Evolutionary conservation across 2,113 vertebrate genomes (phyloP), one percentile per base, ranked within the genome.

Genomic region (Urocolius indicus): DNA sequence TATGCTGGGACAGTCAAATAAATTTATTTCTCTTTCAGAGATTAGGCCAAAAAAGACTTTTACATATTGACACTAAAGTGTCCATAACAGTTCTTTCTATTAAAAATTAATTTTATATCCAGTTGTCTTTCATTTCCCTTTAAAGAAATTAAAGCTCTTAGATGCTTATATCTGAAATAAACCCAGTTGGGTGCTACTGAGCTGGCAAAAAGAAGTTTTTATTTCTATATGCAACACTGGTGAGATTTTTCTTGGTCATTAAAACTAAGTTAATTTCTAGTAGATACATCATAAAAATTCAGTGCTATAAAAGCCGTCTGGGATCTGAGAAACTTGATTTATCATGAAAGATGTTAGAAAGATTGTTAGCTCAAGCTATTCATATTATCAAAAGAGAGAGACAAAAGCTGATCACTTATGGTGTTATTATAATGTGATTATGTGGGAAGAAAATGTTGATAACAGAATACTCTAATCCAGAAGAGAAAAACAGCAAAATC

Each of bases 211-310:
- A 58, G 24, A 15, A 66, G 19, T 32, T 65, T 7, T 84, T 59
- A 13, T 77, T 87, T 95, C 78, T 87, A 5, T 69, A 23, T 95
- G 89, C 63, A 89, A 19, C 66, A 62, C 22, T 69, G 55, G 62
- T 62, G 74, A 63, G 43, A 48, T 73, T 95, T 94, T 73, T 89
- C 75, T 92, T 90, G 46, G 51, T 58, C 58, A 10, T 93, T 89
- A 93, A 66, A 73, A 61, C 21, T 49, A 84, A 78, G 4, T 46
- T 92, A 13, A 75, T 59, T 87, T 91, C 81, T 92, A 38, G 14
- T 69, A 49, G 71, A 68, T 59, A 61, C 11, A 30, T 34, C 26
- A 59, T 82, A 91, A 87, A 89, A 76, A 73, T 58, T 85, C 77
- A 69, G 17, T 69, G n/a, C 30, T 87, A 14, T 76, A 62, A 68